Base-by-base conservation (phyloP, 53 echinoderm and acorn worm genomes). In the Arbacia lixula region DNA sequence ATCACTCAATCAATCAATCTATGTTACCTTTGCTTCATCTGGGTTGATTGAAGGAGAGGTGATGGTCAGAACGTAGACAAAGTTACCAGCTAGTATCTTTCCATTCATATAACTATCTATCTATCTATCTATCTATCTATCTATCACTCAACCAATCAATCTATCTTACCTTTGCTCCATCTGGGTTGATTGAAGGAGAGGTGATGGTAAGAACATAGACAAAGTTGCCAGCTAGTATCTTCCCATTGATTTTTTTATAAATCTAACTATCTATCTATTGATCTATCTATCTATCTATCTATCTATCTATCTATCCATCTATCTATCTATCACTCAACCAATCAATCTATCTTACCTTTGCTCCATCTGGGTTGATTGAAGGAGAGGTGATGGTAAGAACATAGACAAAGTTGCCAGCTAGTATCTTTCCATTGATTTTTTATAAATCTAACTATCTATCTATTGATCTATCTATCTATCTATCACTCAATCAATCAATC, bases 191-290 rank as follows among this genome's bases (percentile, higher is more conserved):
- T 20, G 95, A 62, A 16, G 95, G 92, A 42, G 95, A 90, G 25
- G 95, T 95, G 85, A 95, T 93, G 26, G 95, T 95, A 11, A 95
- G 66, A 27, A 95, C 78, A 61, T 95, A 90, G 51, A 95, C 90
- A 30, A 92, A 75, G 81, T 95, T 95, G 2, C 95, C 95, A 12
- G 95, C 95, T 36, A 95, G 62, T 2, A n/a, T n/a, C n/a, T n/a
- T n/a, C n/a, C n/a, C n/a, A n/a, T n/a, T n/a, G n/a, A n/a, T n/a
- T n/a, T n/a, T n/a, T n/a, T n/a, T n/a, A n/a, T n/a, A n/a, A n/a
- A n/a, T n/a, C n/a, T n/a, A n/a, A n/a, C n/a, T n/a, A n/a, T n/a
- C n/a, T n/a, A n/a, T n/a, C n/a, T n/a, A n/a, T n/a, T n/a, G n/a
- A n/a, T n/a, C n/a, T n/a, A n/a, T n/a, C n/a, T n/a, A n/a, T n/a